Percentiles rank a stretch among this genome's conserved stretches.
These are phyloP conservation scores for Sussaba pulchella DNA, from an alignment of 2,888 invertebrate genomes.

Conservation along the genomic window DNA sequence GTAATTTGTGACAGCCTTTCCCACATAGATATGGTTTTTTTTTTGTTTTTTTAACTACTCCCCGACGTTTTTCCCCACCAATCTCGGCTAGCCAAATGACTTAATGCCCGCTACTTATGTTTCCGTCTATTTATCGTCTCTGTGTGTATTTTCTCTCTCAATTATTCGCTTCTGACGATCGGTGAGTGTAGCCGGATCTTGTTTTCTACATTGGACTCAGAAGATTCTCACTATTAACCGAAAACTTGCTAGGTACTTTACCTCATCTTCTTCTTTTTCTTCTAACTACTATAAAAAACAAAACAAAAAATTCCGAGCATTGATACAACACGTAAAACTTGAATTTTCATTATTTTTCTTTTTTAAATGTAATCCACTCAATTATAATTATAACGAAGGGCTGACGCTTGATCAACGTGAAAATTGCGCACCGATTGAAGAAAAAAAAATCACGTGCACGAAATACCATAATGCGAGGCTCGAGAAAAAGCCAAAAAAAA, in stretches of 20 bases:
- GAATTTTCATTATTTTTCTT: conserved; percentile 20
- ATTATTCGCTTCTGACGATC: conserved; percentile 81
- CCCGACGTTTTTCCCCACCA: background rate
- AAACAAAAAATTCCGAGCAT: conserved; percentile 54
- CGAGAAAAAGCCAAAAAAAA: background rate
- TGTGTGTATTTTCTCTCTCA: conserved; percentile 74
- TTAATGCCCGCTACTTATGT: conserved; percentile 40
- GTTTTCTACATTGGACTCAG: conserved; percentile 83
- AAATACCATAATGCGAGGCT: conserved; percentile 20
- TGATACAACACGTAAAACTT: conserved; percentile 41
- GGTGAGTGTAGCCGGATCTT: conserved; percentile 83
- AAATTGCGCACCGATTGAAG: conserved; percentile 31
- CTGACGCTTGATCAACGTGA: conserved; percentile 41
- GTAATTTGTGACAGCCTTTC: too few relatives aligned
- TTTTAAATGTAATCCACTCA: conserved; percentile 29
- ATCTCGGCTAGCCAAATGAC: conserved; percentile 39
- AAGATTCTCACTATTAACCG: conserved; percentile 83
- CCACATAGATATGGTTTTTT: too few relatives aligned
- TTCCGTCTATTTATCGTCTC: conserved; percentile 77
- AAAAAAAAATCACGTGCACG: conserved; percentile 55
- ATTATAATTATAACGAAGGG: conserved; percentile 12
- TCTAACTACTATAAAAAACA: conserved; percentile 44
- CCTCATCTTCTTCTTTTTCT: conserved; percentile 65
- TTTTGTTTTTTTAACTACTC: too few relatives aligned
- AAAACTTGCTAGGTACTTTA: conserved; percentile 83